Evolutionary conservation across 2,113 vertebrate genomes (phyloP).

Genomic region (Xenotilapia longispinis): DNA sequence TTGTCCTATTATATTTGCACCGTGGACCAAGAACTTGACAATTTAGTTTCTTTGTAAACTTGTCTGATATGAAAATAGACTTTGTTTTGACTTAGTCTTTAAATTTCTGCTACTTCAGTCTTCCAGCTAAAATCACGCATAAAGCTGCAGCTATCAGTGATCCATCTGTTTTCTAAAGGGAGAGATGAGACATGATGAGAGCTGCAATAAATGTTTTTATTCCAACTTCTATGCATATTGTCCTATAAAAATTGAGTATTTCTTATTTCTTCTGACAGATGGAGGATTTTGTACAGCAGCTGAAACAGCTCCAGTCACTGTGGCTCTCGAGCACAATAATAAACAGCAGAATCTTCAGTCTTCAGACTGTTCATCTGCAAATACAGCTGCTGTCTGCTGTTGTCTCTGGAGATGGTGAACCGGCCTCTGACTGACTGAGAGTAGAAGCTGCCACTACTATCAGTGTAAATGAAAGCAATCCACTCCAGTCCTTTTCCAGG

Average conservation of each 20-base stretch:
- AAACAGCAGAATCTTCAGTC: fast-evolving
- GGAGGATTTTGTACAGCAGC: not conserved
- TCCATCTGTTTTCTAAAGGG: not conserved
- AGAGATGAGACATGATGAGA: not conserved
- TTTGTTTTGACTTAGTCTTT: not conserved
- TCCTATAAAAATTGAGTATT: fast-evolving
- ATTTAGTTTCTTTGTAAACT: not conserved
- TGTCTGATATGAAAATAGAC: not conserved
- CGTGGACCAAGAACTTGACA: fast-evolving
- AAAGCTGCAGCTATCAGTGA: fast-evolving
- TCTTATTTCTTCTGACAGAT: not conserved
- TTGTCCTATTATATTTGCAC: not conserved
- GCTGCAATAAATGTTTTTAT: not conserved
- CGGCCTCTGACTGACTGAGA: not conserved
- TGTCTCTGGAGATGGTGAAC: not conserved
- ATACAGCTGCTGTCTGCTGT: not conserved
- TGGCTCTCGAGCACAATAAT: fast-evolving
- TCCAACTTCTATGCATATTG: not conserved
- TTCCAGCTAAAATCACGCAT: fast-evolving
- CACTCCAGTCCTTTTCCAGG: not conserved
- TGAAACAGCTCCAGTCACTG: fast-evolving
- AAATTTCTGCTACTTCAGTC: not conserved
- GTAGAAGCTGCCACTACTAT: not conserved
- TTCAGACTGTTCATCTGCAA: not conserved
- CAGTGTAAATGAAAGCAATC: fast-evolving